Evolutionary conservation across 2,888 invertebrate species (phyloP), one percentile per base, ranked within the genome.

Genomic region (Therioaphis trifolii): DNA sequence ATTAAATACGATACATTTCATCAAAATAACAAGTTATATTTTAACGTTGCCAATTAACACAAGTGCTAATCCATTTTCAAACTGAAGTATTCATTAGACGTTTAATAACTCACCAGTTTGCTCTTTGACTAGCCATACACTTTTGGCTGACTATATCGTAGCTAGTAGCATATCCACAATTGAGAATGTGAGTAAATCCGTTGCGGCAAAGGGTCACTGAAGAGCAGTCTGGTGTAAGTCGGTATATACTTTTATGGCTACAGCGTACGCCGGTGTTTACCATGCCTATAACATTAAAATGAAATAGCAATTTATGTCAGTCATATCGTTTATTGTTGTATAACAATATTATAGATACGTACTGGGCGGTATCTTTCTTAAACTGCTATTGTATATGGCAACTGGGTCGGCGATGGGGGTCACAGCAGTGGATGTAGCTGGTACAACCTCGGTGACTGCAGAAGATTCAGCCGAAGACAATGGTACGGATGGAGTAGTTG

Each of bases 41-140:
- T 35, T 35, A 35, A 35, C 7, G 35, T 7, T 7, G 35, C 7
- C 4, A 35, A 35, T 35, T 35, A 35, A n/a, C n/a, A n/a, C n/a
- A n/a, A n/a, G n/a, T n/a, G n/a, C n/a, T n/a, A n/a, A n/a, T n/a
- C n/a, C n/a, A n/a, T n/a, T n/a, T n/a, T n/a, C n/a, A n/a, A n/a
- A n/a, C n/a, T n/a, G n/a, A n/a, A n/a, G n/a, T n/a, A n/a, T n/a
- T n/a, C n/a, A n/a, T n/a, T n/a, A n/a, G n/a, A n/a, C n/a, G n/a
- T n/a, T n/a, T n/a, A 49, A 5, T n/a, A 58, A 58, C 87, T 87
- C 87, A 89, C 89, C 90, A 90, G 86, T 87, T 87, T 46, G 89
- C 89, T 86, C 88, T 85, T 86, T 88, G 87, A 52, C 87, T 86
- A 24, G 87, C 86, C 66, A 89, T 85, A 86, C 90, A 90, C 86